Percentiles rank a stretch among this genome's conserved stretches.
phyloP scores from a whole-genome alignment of 2,797 vertebrate genomes.

The Poecilia picta region DNA sequence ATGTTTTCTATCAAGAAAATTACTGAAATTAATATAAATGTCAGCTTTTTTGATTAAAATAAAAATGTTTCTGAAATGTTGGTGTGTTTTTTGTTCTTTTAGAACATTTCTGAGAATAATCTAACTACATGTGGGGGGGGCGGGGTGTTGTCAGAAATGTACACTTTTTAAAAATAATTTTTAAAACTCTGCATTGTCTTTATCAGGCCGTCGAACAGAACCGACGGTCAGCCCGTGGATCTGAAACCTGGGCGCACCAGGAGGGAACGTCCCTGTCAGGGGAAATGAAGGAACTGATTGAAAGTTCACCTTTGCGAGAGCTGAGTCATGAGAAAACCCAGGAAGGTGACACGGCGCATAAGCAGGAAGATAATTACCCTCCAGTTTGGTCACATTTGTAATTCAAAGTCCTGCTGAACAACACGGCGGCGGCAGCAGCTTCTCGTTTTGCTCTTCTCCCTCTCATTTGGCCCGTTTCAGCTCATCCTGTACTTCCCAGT shows the following conservation, averaged over 20 bases:
- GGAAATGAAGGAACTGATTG: neutral
- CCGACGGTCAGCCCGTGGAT: neutral
- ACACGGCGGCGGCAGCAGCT: conserved; percentile 21
- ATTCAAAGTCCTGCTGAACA: conserved; percentile 52
- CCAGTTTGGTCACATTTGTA: conserved; percentile 39
- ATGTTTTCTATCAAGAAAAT: too few relatives aligned
- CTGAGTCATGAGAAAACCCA: conserved; percentile 13
- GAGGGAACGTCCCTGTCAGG: neutral
- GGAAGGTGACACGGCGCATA: conserved; percentile 15
- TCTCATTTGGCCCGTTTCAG: conserved; percentile 2
- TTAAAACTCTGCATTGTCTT: too few relatives aligned
- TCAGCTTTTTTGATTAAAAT: too few relatives aligned
- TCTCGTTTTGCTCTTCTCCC: neutral
- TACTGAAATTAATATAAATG: too few relatives aligned
- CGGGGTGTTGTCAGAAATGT: too few relatives aligned
- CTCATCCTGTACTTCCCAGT: conserved; percentile 32
- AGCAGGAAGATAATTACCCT: conserved; percentile 47
- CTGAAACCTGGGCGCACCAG: neutral
- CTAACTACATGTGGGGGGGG: too few relatives aligned
- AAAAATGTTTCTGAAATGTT: too few relatives aligned
- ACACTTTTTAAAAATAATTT: too few relatives aligned
- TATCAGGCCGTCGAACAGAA: too few relatives aligned
- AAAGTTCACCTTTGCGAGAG: conserved; percentile 10
- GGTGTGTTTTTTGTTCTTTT: too few relatives aligned
- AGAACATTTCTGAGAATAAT: too few relatives aligned